Percentiles rank a stretch among this genome's conserved stretches.
phyloP scores from a whole-genome alignment of 1,140 invertebrate species.

The Chrysomallon squamiferum region DNA sequence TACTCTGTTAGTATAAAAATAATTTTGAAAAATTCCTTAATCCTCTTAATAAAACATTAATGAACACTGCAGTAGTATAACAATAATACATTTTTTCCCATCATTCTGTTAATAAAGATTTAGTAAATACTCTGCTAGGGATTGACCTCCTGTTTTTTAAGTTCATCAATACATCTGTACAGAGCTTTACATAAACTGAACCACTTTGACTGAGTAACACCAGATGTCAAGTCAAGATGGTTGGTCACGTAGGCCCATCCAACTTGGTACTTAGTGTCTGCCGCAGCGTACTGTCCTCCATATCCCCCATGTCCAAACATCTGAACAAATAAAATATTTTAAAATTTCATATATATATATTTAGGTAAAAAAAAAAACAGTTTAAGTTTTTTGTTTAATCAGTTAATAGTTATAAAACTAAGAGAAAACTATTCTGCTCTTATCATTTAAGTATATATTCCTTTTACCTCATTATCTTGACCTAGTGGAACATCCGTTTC shows the following conservation, averaged over 20 bases:
- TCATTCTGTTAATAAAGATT: no score
- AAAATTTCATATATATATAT: neutral
- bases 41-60: no score
- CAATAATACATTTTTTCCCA: no score
- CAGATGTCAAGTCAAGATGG: conserved; percentile 27
- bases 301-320: conserved; percentile 48
- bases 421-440: no score
- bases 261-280: conserved; percentile 39
- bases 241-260: conserved; percentile 50
- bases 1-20: no score
- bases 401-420: no score
- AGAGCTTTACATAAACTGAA: conserved; percentile 24
- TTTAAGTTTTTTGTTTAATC: no score
- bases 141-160: conserved; percentile 23
- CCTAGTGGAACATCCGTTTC: conserved; percentile 36
- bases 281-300: conserved; percentile 50
- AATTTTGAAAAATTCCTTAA: no score
- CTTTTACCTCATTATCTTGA: conserved; percentile 27
- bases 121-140: no score
- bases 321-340: conserved; percentile 34
- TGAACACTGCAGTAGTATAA: no score
- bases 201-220: conserved; percentile 27
- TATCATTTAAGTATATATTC: neutral
- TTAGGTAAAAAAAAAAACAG: neutral
- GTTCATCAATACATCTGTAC: conserved; percentile 32